Base-by-base conservation (phyloP, 2,113 vertebrate genomes). In the Datnioides undecimradiatus region DNA sequence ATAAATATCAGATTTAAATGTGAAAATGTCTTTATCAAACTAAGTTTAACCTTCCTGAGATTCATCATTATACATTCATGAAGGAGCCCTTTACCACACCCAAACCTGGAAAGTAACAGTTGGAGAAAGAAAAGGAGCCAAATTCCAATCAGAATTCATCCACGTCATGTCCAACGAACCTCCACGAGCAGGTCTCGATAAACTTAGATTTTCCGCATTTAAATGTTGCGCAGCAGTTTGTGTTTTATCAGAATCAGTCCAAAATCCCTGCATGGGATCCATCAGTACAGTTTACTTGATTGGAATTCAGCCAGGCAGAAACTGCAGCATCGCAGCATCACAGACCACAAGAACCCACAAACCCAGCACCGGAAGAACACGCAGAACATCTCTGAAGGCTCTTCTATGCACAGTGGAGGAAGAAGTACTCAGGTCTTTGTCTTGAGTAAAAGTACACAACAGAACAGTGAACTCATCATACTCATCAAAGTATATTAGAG, bases 301-400 rank as follows among this genome's bases (percentile, higher is more conserved):
- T 80, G 76, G 72, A 68, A 76, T 77, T 81, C 23, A 57, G 63
- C 29, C 11, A 51, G 27, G 43, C 17, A 60, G 71, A 31, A 38
- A 46, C 14, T 25, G 19, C 6, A 25, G 40, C 17, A 25, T n/a
- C 52, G 55, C 54, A n/a, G n/a, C n/a, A n/a, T n/a, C 55, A 60
- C 12, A 70, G 38, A 17, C 33, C 63, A 59, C 34, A 59, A 69
- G 25, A 78, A 6, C 31, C 63, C 66, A 34, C 5, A 29, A 45
- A 79, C 70, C 74, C 62, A 66, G 25, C 73, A 81, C 76, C 63
- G 36, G 0, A 21, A 57, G 31, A 66, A 29, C 23, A 70, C n/a
- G 31, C 17, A 2, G 3, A 10, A 34, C n/a, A 9, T 49, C 27
- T 31, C 14, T 54, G 5, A 17, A 60, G 52, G 21, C 36, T 25